Evolutionary conservation across 2,113 vertebrate species (phyloP).

Genomic region (Podarcis raffonei): DNA sequence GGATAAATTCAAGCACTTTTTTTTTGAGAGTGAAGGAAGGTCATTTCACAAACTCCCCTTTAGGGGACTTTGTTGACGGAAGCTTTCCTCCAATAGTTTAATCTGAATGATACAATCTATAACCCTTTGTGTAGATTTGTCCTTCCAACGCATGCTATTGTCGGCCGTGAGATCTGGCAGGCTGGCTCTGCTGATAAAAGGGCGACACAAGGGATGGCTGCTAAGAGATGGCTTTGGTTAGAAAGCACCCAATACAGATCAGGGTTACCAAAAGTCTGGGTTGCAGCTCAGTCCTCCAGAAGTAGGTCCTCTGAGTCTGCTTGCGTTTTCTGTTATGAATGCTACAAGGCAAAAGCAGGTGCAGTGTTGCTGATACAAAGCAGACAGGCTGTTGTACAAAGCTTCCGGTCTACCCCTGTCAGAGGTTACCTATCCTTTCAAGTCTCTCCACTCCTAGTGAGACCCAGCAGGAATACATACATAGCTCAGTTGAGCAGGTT

Average conservation of each 20-base stretch:
- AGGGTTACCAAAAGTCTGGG: constrained; percentile 36
- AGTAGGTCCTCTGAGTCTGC: background rate
- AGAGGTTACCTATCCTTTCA: background rate
- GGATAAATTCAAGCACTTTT: background rate
- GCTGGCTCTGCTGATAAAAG: constrained; percentile 52
- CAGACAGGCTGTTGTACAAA: background rate
- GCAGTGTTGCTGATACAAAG: background rate
- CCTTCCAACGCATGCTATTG: constrained; percentile 58
- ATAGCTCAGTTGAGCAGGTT: background rate
- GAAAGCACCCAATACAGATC: constrained; percentile 18
- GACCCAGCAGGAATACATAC: background rate
- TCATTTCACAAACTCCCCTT: constrained; percentile 38
- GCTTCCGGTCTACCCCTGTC: too few relatives aligned
- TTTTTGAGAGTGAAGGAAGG: constrained; percentile 44
- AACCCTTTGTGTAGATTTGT: constrained; percentile 66
- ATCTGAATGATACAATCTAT: constrained; percentile 68
- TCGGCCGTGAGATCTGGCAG: constrained; percentile 55
- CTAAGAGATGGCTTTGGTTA: constrained; percentile 39
- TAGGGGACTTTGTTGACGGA: constrained; percentile 67
- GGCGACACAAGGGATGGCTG: constrained; percentile 51
- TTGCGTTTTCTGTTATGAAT: constrained; percentile 5
- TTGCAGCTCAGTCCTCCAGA: background rate
- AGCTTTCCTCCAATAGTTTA: constrained; percentile 64
- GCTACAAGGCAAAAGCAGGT: background rate
- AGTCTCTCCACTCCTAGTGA: too few relatives aligned